Evolutionary conservation across 1,140 invertebrate genomes (phyloP), one percentile per base, ranked within the genome.

Genomic region (Hyposmocoma kahamanoa): DNA sequence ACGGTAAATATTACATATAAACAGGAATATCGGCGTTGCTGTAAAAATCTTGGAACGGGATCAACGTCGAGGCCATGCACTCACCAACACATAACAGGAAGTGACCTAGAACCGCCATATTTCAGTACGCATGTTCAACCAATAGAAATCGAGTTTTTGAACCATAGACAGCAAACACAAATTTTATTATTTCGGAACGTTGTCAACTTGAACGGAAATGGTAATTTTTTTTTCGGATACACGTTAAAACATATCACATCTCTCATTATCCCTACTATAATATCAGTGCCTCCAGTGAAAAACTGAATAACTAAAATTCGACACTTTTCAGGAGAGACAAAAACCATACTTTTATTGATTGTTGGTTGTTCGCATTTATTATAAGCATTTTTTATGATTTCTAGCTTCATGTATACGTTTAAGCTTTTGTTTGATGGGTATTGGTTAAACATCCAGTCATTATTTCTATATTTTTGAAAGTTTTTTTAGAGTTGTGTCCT

Each of bases 1-100:
- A 61, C 57, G 53, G 60, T 67, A 67, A 75, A 80, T 77, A 81
- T 75, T 74, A 72, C 73, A 76, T 73, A 74, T 65, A 64, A 67
- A 83, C 71, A 76, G 60, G 67, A 69, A 67, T 42, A 28, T 50
- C 67, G 68, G 72, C 65, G 56, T 72, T 62, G 58, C 47, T 72
- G 73, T 68, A 71, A 77, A 75, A 77, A 74, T 73, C 67, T 79
- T 73, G 67, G 60, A 84, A 79, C 72, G 67, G 68, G 76, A 80
- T 75, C 72, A 70, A 81, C 80, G 67, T 75, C 67, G 75, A 80
- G 76, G 72, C 79, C 81, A 77, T 83, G 82, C 78, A 83, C 67
- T 81, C 72, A 73, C 69, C 62, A 73, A 82, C 72, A 83, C 79
- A 82, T 62, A 81, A 86, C 84, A 86, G 84, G 84, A 86, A 82